Evolutionary conservation across 35 echinoderm and acorn worm genomes (phyloP).

Genomic region (Ophioderma brevispina): DNA sequence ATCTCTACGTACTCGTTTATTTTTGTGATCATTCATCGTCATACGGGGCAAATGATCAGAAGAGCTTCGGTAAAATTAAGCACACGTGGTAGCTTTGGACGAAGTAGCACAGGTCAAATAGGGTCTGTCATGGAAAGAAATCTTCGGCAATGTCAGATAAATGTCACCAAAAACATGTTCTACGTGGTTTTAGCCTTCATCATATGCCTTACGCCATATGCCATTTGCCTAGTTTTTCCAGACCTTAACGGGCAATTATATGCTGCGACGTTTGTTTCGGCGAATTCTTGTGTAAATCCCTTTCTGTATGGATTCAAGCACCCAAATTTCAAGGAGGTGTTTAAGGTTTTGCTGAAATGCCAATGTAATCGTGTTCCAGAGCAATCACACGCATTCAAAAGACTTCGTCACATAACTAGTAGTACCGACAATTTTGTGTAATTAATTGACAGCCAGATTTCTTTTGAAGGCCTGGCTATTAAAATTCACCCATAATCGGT

Average conservation of each 20-base stretch:
- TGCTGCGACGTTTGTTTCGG: slow-evolving; percentile 67
- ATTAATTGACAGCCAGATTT: no score
- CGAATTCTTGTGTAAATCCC: slow-evolving; percentile 81
- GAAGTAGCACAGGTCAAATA: no score
- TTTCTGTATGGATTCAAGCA: slow-evolving; percentile 86
- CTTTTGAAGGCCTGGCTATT: no score
- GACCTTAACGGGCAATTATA: slow-evolving; percentile 45
- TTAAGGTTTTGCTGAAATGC: slow-evolving; percentile 58
- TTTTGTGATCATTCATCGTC: slow-evolving; percentile 58
- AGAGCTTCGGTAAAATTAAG: not conserved
- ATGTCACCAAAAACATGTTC: slow-evolving; percentile 81
- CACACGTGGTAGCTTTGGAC: no score
- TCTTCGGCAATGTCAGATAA: slow-evolving; percentile 58
- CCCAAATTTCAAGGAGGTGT: slow-evolving; percentile 82
- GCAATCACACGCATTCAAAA: not conserved
- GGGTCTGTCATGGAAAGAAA: no score
- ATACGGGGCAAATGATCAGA: slow-evolving; percentile 63
- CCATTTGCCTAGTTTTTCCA: slow-evolving; percentile 60
- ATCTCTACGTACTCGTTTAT: slow-evolving; percentile 66
- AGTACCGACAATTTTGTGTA: no score
- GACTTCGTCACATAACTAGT: not conserved
- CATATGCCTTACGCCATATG: slow-evolving; percentile 80
- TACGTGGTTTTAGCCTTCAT: slow-evolving; percentile 84
- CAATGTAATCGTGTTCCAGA: slow-evolving; percentile 65
- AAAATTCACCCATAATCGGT: no score